Conservation (phyloP, 2,888 invertebrate species). For the Tipula confusa region DNA sequence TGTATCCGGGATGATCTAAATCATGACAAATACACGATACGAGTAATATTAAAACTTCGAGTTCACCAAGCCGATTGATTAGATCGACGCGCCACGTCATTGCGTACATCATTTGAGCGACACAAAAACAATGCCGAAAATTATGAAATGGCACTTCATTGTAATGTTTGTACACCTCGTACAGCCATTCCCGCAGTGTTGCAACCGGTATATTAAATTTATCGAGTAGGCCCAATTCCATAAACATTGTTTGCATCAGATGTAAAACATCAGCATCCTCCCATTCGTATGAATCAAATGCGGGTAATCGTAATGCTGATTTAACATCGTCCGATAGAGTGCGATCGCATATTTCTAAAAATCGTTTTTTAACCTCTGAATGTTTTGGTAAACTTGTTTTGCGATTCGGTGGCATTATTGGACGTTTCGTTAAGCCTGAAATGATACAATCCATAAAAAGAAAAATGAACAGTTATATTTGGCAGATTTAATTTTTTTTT, state of each 20-base stretch:
- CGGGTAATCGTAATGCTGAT: conserved; percentile 48
- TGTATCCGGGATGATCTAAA: conserved; percentile 72
- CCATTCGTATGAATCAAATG: conserved; percentile 79
- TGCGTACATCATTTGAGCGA: conserved; percentile 84
- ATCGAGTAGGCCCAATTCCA: conserved; percentile 68
- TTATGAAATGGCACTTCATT: conserved; percentile 85
- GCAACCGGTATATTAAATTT: conserved; percentile 71
- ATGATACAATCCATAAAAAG: too few relatives aligned
- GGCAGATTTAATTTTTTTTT: too few relatives aligned
- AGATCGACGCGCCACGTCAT: conserved; percentile 70
- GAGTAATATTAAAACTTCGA: conserved; percentile 71
- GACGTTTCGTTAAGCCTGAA: conserved; percentile 48
- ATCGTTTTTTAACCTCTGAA: conserved; percentile 50
- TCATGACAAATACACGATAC: conserved; percentile 79
- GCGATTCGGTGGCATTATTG: conserved; percentile 49
- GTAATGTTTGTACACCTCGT: conserved; percentile 74
- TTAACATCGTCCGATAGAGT: conserved; percentile 50
- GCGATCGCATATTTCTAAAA: conserved; percentile 51
- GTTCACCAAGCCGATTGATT: conserved; percentile 62
- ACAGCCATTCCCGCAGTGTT: conserved; percentile 66
- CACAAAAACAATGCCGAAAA: conserved; percentile 82
- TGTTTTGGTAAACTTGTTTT: conserved; percentile 52
- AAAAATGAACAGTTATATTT: too few relatives aligned
- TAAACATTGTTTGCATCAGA: conserved; percentile 75
- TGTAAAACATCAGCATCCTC: conserved; percentile 74